Conservation (phyloP, 2,113 vertebrate species). For the Junco hyemalis region DNA sequence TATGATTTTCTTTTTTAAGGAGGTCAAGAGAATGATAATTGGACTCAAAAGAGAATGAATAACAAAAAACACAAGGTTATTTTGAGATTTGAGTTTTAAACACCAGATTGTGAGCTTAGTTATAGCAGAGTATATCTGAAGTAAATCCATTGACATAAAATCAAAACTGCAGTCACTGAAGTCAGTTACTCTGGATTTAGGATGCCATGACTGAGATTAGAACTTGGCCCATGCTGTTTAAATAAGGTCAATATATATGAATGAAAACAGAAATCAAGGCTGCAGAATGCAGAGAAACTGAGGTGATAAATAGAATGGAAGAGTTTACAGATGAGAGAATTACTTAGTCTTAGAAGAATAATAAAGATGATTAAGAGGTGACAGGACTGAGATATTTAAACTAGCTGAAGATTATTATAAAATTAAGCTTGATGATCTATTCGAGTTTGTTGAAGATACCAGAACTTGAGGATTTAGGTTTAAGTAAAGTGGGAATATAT, state of each 20-base stretch:
- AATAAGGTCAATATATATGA: background rate
- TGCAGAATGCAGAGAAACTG: background rate
- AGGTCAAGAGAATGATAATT: background rate
- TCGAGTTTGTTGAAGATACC: slow-evolving; percentile 35
- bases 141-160: background rate
- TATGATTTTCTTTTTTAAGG: background rate
- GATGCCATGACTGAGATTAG: background rate
- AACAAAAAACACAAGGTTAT: background rate
- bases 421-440: slow-evolving; percentile 58
- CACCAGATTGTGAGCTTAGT: background rate
- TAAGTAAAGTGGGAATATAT: slow-evolving; percentile 54
- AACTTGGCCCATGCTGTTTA: background rate
- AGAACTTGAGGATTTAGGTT: slow-evolving; percentile 47
- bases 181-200: background rate
- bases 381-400: slow-evolving; percentile 35
- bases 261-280: background rate
- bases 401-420: slow-evolving; percentile 45
- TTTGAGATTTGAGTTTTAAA: background rate
- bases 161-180: background rate
- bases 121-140: background rate
- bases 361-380: slow-evolving; percentile 49
- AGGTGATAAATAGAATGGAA: slow-evolving; percentile 12
- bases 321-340: slow-evolving; percentile 13
- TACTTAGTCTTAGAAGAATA: slow-evolving; percentile 36
- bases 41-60: background rate